Evolutionary conservation across 2,797 vertebrate species (phyloP).

Genomic region (Leucoraja ocellata): DNA sequence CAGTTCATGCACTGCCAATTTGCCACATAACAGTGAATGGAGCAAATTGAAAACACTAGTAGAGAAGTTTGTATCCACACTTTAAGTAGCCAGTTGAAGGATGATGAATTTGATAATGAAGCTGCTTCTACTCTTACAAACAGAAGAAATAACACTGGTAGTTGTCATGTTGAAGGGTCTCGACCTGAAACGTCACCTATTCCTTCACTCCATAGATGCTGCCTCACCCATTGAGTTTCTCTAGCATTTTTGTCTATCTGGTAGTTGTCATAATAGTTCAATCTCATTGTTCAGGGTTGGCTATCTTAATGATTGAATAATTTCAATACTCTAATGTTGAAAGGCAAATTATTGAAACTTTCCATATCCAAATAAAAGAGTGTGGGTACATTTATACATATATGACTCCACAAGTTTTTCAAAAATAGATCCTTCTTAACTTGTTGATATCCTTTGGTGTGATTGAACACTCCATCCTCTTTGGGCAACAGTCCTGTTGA

Average conservation of each 20-base stretch:
- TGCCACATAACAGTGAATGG: neutral
- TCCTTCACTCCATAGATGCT: no score
- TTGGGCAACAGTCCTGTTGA: no score
- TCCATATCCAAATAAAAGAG: neutral
- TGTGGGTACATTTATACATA: neutral
- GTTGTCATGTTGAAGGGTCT: neutral
- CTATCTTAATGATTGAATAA: constrained; percentile 3
- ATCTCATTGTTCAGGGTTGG: neutral
- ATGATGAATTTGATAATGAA: neutral
- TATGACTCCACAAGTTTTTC: neutral
- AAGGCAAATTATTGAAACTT: neutral
- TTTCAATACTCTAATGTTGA: neutral
- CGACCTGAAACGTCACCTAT: no score
- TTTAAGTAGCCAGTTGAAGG: neutral
- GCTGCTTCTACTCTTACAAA: neutral
- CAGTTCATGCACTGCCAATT: neutral
- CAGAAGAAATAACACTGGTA: neutral
- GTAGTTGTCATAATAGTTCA: neutral
- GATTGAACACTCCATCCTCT: no score
- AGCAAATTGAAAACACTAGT: neutral
- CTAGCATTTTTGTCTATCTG: neutral
- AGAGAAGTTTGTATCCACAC: neutral
- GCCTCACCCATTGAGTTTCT: no score
- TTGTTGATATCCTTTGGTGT: neutral
- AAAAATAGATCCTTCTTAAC: neutral